Evolutionary conservation across 2,888 invertebrate genomes (phyloP), one percentile per base, ranked within the genome.

Genomic region (Acanthacorydalis orientalis): DNA sequence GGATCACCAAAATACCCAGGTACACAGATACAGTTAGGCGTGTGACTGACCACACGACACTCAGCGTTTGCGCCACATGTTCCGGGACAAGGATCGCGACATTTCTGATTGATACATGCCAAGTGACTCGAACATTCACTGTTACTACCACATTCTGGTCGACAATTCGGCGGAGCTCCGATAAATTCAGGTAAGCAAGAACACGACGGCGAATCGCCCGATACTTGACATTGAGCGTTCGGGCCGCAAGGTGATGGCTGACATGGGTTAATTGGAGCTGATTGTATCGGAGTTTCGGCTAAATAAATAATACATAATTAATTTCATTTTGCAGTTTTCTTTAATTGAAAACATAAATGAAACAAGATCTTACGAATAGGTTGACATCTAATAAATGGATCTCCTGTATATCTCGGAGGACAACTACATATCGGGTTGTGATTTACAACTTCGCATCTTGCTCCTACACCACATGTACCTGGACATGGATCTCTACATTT

Each of bases 51-150:
- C 7, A 83, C 82, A 53, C 77, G 72, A 61, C 87, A 87, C 49
- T 75, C 63, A 7, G 86, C 82, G 53, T 77, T 77, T 49, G 70
- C 63, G 10, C 87, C 90, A 60, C 91, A 91, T 1, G 80, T 70
- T 49, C 80, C 81, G 0, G 68, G 68, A 57, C 89, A 89, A 4
- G 85, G 84, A 59, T 81, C 79, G 65, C 70, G 74, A 61, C 86
- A 87, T 68, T 80, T 83, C 57, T 78, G 74, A 57, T 78, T 78
- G 11, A 82, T 72, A 59, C 86, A 87, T 39, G 84, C 83, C 58
- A 75, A 66, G 56, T 80, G 73, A 55, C 73, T 75, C 1, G 77
- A 55, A 59, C 85, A 85, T 61, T 84, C 84, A 38, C 78, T 73
- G 61, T 77, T 83, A 4, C 75, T 73, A 11, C 79, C 74, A 60